Percentiles rank a stretch among this genome's conserved stretches.
Conservation (phyloP, 1,140 invertebrate species). For the Lepidurus apus region DNA sequence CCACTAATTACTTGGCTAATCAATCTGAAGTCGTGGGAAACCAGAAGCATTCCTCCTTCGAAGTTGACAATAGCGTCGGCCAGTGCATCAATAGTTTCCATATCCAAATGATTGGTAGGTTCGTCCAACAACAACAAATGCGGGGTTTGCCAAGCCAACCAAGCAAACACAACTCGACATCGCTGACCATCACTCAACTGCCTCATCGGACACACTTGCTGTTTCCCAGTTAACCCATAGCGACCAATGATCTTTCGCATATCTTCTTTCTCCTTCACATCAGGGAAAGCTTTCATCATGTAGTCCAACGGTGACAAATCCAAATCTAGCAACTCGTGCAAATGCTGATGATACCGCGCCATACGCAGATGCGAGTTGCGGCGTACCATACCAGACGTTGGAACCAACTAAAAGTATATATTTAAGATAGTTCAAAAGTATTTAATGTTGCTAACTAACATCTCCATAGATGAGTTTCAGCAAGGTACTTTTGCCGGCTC, state of each 20-base stretch:
- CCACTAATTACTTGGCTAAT: constrained; percentile 82
- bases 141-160: constrained; percentile 84
- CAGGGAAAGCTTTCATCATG: constrained; percentile 96
- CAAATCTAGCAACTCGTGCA: constrained; percentile 92
- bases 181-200: constrained; percentile 97
- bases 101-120: constrained; percentile 98
- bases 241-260: constrained; percentile 99
- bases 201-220: constrained; percentile 88
- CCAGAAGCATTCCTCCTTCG: constrained; percentile 94
- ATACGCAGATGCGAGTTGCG: constrained; percentile 96
- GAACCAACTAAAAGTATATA: constrained; percentile 63
- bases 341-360: constrained; percentile 96
- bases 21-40: constrained; percentile 95
- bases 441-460: constrained; percentile 50
- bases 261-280: constrained; percentile 96
- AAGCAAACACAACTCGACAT: constrained; percentile 97
- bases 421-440: neutral
- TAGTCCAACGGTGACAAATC: constrained; percentile 94
- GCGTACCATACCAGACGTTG: constrained; percentile 92
- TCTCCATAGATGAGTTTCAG: constrained; percentile 93
- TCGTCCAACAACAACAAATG: constrained; percentile 92
- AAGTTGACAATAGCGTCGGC: constrained; percentile 97
- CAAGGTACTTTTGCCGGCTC: constrained; percentile 96
- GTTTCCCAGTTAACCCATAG: constrained; percentile 91
- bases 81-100: constrained; percentile 98